phyloP scores from a whole-genome alignment of 2,888 invertebrate species.

The Folsomia candida region DNA sequence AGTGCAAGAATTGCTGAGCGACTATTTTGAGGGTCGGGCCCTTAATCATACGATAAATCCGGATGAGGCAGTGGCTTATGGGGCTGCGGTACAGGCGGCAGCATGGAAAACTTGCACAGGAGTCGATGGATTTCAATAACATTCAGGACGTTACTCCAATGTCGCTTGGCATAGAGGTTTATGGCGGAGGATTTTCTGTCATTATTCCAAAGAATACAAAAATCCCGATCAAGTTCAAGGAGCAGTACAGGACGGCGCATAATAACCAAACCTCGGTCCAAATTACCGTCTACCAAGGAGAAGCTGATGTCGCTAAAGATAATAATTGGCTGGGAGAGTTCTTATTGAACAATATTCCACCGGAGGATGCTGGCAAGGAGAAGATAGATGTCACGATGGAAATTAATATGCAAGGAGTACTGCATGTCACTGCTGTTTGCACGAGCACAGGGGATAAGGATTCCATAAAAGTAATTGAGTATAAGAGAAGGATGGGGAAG shows the following conservation, averaged over 20 bases:
- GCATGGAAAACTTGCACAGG: constrained; percentile 25
- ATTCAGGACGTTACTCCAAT: constrained; percentile 36
- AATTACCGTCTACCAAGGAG: constrained; percentile 36
- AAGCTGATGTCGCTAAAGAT: constrained; percentile 14
- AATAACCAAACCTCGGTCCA: constrained; percentile 38
- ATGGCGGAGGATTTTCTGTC: constrained; percentile 20
- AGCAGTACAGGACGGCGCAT: constrained; percentile 30
- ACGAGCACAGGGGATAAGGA: constrained; percentile 25
- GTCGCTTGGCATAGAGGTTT: constrained; percentile 32
- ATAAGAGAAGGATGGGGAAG: constrained; percentile 18
- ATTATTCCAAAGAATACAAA: constrained; percentile 30
- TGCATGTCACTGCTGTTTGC: constrained; percentile 28
- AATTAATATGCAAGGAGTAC: constrained; percentile 31
- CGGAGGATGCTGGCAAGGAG: constrained; percentile 27
- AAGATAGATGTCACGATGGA: constrained; percentile 29
- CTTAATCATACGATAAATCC: constrained; percentile 73
- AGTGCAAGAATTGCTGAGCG: constrained; percentile 70
- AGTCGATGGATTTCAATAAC: constrained; percentile 22
- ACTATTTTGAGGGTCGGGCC: constrained; percentile 71
- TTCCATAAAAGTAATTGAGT: constrained; percentile 18
- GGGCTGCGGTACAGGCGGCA: constrained; percentile 75
- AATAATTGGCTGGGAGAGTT: constrained; percentile 36
- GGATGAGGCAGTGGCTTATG: constrained; percentile 78
- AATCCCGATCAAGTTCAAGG: constrained; percentile 31
- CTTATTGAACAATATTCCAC: constrained; percentile 36